A percentile compares a stretch with the other conserved stretches of the same genome.
Evolutionary conservation across 2,888 invertebrate genomes (phyloP).

Genomic region (Eueremaeus valkanovi): DNA sequence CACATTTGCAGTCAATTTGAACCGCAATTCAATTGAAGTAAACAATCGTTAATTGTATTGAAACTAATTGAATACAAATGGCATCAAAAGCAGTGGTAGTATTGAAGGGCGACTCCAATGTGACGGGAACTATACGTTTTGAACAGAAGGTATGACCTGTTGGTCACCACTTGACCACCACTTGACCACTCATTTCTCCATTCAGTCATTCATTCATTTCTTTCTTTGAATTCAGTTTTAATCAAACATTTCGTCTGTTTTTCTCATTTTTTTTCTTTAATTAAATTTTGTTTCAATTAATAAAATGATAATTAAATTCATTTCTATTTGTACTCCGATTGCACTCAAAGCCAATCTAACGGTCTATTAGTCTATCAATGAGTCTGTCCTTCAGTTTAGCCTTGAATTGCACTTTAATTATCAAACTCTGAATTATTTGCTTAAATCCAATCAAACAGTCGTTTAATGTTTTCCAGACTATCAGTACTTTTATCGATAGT

Average conservation of each 20-base stretch:
- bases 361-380: neutral
- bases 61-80: neutral
- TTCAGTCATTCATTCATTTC: neutral
- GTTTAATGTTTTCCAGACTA: neutral
- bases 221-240: neutral
- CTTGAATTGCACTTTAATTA: neutral
- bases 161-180: neutral
- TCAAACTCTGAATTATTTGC: neutral
- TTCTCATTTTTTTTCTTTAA: neutral
- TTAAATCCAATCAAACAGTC: neutral
- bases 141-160: slow-evolving; percentile 63
- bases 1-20: neutral
- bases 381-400: slow-evolving; percentile 22
- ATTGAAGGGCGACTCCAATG: slow-evolving; percentile 67
- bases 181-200: neutral
- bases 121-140: slow-evolving; percentile 74
- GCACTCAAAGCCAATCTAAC: neutral
- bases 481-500: neutral
- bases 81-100: slow-evolving; percentile 74
- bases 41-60: neutral
- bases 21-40: neutral
- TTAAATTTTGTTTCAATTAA: neutral
- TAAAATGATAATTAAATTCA: neutral
- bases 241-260: neutral
- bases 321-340: neutral